These are phyloP conservation scores for Drosophila macrospina DNA, from an alignment of 2,888 invertebrate species.

Conservation along the genomic window DNA sequence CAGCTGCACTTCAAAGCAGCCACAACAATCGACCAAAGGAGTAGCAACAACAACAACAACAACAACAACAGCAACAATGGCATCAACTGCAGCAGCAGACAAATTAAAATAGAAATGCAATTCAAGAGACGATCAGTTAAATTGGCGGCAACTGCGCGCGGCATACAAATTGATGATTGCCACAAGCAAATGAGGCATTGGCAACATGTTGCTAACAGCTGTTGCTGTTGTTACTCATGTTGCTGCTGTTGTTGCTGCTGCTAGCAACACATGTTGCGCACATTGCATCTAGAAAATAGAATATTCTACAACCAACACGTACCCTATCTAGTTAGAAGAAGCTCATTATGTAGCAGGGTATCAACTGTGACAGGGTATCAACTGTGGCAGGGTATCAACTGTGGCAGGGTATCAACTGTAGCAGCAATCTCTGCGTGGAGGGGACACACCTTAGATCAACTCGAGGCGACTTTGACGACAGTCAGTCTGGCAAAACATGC, in stretches of 20 bases:
- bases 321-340: slow-evolving; percentile 3
- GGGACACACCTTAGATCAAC: slow-evolving; percentile 53
- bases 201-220: slow-evolving; percentile 75
- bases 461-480: slow-evolving; percentile 64
- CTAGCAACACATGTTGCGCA: slow-evolving; percentile 65
- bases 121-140: slow-evolving; percentile 67
- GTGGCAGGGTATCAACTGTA: slow-evolving; percentile 8
- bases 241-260: slow-evolving; percentile 54
- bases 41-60: neutral
- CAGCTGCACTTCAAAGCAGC: slow-evolving; percentile 57
- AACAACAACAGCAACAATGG: neutral
- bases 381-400: neutral
- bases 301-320: slow-evolving; percentile 1
- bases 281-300: slow-evolving; percentile 42
- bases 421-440: slow-evolving; percentile 14
- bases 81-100: slow-evolving; percentile 10
- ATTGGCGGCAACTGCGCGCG: slow-evolving; percentile 61
- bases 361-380: slow-evolving; percentile 5
- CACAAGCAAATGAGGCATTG: slow-evolving; percentile 57
- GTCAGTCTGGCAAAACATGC: slow-evolving; percentile 77
- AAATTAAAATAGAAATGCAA: slow-evolving; percentile 65
- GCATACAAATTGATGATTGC: slow-evolving; percentile 71
- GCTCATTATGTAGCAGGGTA: neutral
- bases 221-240: slow-evolving; percentile 25
- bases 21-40: slow-evolving; percentile 36